phyloP scores from a whole-genome alignment of 2,888 invertebrate genomes.

The Habroteleia sp. region DNA sequence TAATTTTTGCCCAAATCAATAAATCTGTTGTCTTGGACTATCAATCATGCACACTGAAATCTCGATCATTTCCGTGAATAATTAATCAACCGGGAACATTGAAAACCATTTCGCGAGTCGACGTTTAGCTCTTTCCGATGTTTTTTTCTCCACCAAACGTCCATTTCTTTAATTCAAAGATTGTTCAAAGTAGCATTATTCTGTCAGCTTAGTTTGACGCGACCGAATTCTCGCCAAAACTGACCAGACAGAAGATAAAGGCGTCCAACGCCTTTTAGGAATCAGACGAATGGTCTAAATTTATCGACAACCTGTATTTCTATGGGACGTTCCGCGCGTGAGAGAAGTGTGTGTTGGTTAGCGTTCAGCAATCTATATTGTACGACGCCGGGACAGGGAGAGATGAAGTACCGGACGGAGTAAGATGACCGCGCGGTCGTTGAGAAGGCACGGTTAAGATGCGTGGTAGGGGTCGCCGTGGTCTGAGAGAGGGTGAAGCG shows the following conservation, averaged over 20 bases:
- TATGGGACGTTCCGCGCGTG: constrained; percentile 70
- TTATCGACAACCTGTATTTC: constrained; percentile 80
- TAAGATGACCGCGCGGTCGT: constrained; percentile 75
- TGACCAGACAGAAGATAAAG: constrained; percentile 66
- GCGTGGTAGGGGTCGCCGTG: constrained; percentile 63
- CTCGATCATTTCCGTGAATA: constrained; percentile 47
- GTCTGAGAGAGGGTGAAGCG: constrained; percentile 67
- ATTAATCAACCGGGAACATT: constrained; percentile 37
- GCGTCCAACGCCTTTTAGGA: constrained; percentile 68
- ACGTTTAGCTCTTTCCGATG: constrained; percentile 47
- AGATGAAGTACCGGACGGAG: constrained; percentile 64
- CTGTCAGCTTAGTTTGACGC: constrained; percentile 57
- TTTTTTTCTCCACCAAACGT: constrained; percentile 22
- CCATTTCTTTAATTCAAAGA: constrained; percentile 58
- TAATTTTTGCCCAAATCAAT: constrained; percentile 9
- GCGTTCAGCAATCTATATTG: constrained; percentile 72
- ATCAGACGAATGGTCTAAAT: constrained; percentile 74
- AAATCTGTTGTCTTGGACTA: constrained; percentile 10
- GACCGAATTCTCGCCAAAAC: constrained; percentile 43
- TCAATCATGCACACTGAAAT: constrained; percentile 21
- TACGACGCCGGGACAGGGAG: constrained; percentile 52
- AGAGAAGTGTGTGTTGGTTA: constrained; percentile 66
- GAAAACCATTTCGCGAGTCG: constrained; percentile 33
- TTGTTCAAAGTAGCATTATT: constrained; percentile 53
- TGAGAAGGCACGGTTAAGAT: constrained; percentile 64